phyloP scores from a whole-genome alignment of 2,113 vertebrate species.

The Sminthopsis crassicaudata region DNA sequence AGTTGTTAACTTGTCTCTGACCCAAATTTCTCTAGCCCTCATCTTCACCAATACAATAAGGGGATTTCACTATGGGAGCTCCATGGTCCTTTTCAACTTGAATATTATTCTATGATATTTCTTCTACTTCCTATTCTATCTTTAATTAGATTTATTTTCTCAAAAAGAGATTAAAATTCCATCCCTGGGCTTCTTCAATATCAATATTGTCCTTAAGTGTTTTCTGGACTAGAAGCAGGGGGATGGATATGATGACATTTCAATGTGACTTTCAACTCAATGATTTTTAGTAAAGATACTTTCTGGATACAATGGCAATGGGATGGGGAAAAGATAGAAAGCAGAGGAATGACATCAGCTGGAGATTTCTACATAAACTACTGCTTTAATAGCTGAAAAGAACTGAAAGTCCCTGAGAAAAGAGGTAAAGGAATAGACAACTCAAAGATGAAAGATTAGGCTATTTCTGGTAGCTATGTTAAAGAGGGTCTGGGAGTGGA shows the following conservation, averaged over 20 bases:
- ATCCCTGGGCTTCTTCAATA: neutral
- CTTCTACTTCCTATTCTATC: neutral
- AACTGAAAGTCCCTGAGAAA: neutral
- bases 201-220: neutral
- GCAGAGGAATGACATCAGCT: neutral
- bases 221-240: neutral
- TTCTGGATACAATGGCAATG: neutral
- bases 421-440: neutral
- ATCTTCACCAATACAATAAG: neutral
- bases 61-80: neutral
- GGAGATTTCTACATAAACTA: neutral
- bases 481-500: neutral
- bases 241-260: neutral
- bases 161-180: neutral
- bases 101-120: neutral
- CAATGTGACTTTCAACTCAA: too few relatives aligned
- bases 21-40: neutral
- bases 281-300: neutral
- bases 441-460: neutral
- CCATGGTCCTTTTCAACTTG: neutral
- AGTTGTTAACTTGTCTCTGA: neutral
- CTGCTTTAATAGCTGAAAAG: neutral
- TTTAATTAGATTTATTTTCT: neutral
- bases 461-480: neutral
- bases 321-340: neutral